Base-by-base conservation (phyloP, 1,140 invertebrate species). In the Hycleus cichorii region DNA sequence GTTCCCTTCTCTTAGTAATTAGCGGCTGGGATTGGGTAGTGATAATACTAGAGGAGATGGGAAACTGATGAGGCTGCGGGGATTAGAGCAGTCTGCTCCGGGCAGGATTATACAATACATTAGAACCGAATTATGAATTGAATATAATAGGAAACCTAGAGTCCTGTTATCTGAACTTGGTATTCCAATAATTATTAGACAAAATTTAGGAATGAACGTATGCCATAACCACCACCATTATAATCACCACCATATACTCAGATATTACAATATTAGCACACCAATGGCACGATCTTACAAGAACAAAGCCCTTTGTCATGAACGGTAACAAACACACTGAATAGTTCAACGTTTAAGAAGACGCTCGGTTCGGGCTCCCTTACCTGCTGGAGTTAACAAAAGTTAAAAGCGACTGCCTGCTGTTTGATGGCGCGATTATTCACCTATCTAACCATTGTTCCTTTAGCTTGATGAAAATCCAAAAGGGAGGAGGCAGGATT, bases 31-130 rank as follows among this genome's bases (percentile, higher is more conserved):
- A 64, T 64, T 52, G 62, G 59, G 57, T 60, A 60, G 62, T 60
- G 62, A 66, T 66, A 64, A 66, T 66, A 48, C 62, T 52, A 47
- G 40, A 57, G 62, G 62, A 64, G 62, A 66, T 66, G 59, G 51
- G 62, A 64, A 64, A 66, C 64, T 66, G 62, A 66, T 66, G 62
- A 62, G 50, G 62, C 62, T 64, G 57, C 56, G 53, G 62, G 59
- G 58, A 55, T 55, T 55, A 55, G 52, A 55, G 45, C 52, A 55
- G 50, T 49, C 58, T 59, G 58, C 58, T 49, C 39, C 26, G 45
- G 51, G 53, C 57, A 48, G 46, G 60, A 64, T 62, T 59, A 62
- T 53, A 64, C 59, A 64, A 64, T 64, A 64, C 63, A 64, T 62
- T 53, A 59, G 57, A 49, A 57, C 60, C 27, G 57, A 62, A 62